A percentile compares a stretch with the other conserved stretches of the same genome.
Conservation (phyloP, 2,797 vertebrate genomes). For the Gobio occitaniae region DNA sequence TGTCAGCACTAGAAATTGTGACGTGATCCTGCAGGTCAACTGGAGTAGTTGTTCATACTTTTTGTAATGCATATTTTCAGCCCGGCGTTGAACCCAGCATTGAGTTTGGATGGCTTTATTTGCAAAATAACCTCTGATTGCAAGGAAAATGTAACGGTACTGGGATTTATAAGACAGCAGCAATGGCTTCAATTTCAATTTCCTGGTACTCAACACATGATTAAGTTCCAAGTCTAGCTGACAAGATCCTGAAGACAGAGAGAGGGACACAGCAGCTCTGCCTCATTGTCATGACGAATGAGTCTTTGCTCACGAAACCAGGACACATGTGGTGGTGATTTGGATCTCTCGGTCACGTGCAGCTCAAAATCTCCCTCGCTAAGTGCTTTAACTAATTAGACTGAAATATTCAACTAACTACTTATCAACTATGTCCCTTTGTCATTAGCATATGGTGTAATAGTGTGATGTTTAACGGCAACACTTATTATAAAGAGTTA, state of each 20-base stretch:
- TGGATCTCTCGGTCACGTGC: not conserved
- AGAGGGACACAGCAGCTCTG: not conserved
- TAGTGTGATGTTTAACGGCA: not conserved
- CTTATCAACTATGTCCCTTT: not conserved
- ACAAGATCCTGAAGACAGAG: not conserved
- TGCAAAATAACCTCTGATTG: conserved; percentile 1
- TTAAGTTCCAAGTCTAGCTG: conserved; percentile 3
- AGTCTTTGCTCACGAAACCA: not conserved
- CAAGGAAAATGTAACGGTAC: not conserved
- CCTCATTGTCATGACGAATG: not conserved
- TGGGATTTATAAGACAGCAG: not conserved
- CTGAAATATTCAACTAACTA: no score
- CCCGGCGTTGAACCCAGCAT: not conserved
- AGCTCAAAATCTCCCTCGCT: not conserved
- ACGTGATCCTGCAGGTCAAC: conserved; percentile 1
- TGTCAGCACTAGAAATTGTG: conserved; percentile 11
- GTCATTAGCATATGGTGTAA: not conserved
- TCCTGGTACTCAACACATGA: not conserved
- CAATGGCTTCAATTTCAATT: conserved; percentile 15
- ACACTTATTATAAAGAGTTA: not conserved
- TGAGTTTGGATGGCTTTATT: not conserved
- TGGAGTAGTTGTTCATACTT: not conserved
- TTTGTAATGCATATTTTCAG: conserved; percentile 13
- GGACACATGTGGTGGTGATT: not conserved
- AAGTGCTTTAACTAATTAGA: not conserved